Evolutionary conservation across 2,797 vertebrate species (phyloP), one percentile per base, ranked within the genome.

Genomic region (Ataeniobius toweri): DNA sequence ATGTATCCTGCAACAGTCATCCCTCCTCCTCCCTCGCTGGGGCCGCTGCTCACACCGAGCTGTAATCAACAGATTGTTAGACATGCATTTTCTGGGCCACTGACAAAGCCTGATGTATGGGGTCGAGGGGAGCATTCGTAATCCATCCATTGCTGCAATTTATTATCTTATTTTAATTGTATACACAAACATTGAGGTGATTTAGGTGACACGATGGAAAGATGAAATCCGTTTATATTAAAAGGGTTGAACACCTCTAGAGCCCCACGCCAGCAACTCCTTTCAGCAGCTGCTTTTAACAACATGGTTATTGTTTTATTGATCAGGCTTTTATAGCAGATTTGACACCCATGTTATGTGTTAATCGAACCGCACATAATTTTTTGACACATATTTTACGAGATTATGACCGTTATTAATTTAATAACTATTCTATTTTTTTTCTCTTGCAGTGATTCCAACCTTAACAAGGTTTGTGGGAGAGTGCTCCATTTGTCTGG

Each of bases 151-250:
- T 94, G 96, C 96, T 90, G 91, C 96, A 98, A 99, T 99, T 99
- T 99, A 99, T 99, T 95, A 96, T 97, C 97, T 97, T 97, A 99
- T 99, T 98, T 98, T 99, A 99, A 99, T 99, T 99, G 98, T 99
- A 99, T 99, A 99, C 98, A 99, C 97, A 99, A 99, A 99, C 98
- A 99, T 97, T 97, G 96, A 95, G 94, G 96, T 99, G 98, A 99
- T 99, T 99, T 99, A 99, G 96, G 96, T 98, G 98, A 98, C 98
- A 98, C 6, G 92, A 97, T 97, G 97, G 96, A 98, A 97, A 98
- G 98, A 99, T 98, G 97, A 99, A 98, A 99, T 98, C 97, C 97
- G 96, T 98, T 99, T 97, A 97, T 99, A 98, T 99, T 99, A 99
- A 99, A 99, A 99, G 98, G 98, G 98, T 99, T 98, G 97, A 96